Percentiles rank a stretch among this genome's conserved stretches.
Conservation (phyloP, 2,888 invertebrate genomes). For the Dasypolia templi region DNA sequence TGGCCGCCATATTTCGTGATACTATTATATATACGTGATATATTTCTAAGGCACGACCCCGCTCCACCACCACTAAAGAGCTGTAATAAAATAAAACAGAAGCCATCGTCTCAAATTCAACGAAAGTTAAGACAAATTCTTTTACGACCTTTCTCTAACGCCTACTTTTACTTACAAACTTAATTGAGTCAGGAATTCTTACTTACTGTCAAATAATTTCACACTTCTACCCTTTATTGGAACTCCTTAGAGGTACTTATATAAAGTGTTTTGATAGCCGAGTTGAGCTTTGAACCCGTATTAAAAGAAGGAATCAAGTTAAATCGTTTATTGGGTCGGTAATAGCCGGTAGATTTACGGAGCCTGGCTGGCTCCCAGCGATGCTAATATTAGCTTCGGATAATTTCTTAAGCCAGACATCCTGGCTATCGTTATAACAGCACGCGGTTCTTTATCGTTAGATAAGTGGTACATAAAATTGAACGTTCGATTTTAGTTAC, state of each 20-base stretch:
- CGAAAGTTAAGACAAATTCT: conserved; percentile 50
- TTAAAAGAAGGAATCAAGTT: conserved; percentile 58
- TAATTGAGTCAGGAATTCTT: conserved; percentile 61
- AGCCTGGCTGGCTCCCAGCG: conserved; percentile 25
- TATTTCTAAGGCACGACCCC: background rate
- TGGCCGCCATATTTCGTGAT: no score
- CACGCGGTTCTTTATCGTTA: background rate
- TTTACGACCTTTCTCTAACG: conserved; percentile 32
- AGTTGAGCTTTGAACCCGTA: conserved; percentile 48
- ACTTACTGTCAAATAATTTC: conserved; percentile 55
- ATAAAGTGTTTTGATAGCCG: conserved; percentile 57
- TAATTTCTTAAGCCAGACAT: conserved; percentile 37
- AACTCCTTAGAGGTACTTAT: conserved; percentile 51
- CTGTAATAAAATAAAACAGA: conserved; percentile 31
- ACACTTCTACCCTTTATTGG: conserved; percentile 58
- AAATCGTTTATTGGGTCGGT: conserved; percentile 54
- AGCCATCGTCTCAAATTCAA: conserved; percentile 37
- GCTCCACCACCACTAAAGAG: conserved; percentile 8
- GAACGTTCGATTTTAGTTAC: background rate
- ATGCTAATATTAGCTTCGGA: conserved; percentile 43
- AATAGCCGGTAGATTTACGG: conserved; percentile 34
- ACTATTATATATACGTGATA: no score
- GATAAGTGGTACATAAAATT: conserved; percentile 1
- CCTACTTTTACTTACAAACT: conserved; percentile 53
- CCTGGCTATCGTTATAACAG: background rate